phyloP scores from a whole-genome alignment of 2,888 invertebrate species.

The Pachycephus smyrnensis region DNA sequence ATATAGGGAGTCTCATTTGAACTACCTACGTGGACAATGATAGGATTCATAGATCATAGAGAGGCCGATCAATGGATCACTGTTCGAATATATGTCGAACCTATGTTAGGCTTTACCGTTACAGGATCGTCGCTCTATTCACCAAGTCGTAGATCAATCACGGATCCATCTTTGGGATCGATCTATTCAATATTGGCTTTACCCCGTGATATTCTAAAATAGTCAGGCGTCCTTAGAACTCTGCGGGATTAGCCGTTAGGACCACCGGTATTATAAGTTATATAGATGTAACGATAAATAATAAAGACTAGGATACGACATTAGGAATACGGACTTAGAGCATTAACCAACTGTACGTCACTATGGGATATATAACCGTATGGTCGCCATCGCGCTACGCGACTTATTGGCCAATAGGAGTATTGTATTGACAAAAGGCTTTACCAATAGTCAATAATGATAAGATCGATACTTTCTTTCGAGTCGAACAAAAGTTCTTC shows the following conservation, averaged over 20 bases:
- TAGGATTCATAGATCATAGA: background rate
- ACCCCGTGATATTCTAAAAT: background rate
- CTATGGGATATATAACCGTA: background rate
- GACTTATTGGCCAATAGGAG: background rate
- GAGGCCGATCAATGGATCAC: slow-evolving; percentile 2
- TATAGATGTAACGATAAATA: background rate
- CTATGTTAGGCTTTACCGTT: background rate
- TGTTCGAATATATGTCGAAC: background rate
- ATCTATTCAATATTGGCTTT: background rate
- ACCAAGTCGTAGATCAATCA: background rate
- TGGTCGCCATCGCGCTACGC: background rate
- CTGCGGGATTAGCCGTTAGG: background rate
- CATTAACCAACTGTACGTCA: background rate
- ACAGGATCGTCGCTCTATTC: background rate
- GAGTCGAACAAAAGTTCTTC: background rate
- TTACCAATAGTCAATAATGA: background rate
- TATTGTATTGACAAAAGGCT: background rate
- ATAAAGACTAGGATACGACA: background rate
- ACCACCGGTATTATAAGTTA: background rate
- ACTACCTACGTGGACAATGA: background rate
- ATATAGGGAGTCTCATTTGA: background rate
- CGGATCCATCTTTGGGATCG: background rate
- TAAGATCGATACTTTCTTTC: background rate
- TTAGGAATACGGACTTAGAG: background rate
- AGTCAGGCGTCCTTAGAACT: background rate